phyloP scores from a whole-genome alignment of 2,113 vertebrate species.

The Lonchura striata region DNA sequence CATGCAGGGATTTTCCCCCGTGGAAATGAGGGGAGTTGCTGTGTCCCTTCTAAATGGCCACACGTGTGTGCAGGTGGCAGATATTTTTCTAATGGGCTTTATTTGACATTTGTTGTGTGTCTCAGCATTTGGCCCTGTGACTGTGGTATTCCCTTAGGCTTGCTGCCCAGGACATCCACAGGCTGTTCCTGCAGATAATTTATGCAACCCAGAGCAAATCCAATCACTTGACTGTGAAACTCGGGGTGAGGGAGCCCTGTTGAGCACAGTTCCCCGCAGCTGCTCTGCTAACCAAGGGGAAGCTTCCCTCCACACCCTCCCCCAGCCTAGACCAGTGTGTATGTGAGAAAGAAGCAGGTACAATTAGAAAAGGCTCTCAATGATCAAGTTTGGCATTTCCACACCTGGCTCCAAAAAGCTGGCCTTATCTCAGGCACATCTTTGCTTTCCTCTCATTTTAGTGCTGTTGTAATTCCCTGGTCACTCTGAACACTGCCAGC shows the following conservation, averaged over 20 bases:
- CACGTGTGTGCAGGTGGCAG: accelerated
- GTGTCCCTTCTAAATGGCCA: background rate
- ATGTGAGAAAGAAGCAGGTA: background rate
- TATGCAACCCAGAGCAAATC: background rate
- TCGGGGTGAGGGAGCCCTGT: accelerated
- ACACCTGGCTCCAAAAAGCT: background rate
- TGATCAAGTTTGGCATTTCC: accelerated
- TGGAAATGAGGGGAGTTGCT: background rate
- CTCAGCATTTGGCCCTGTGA: background rate
- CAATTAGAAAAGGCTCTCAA: background rate
- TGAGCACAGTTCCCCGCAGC: background rate
- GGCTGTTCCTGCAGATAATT: background rate
- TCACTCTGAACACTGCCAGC: background rate
- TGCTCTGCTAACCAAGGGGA: background rate
- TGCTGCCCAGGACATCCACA: background rate
- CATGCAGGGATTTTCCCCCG: background rate
- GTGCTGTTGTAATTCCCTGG: background rate
- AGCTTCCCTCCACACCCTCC: background rate
- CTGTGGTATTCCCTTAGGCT: background rate
- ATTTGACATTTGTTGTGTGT: background rate
- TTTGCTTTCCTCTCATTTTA: background rate
- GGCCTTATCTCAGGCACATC: accelerated
- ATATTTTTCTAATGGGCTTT: background rate
- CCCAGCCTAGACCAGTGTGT: background rate
- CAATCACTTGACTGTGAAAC: background rate